Base-by-base conservation (phyloP, 2,888 invertebrate species). In the Lasioglossum oenotherae region DNA sequence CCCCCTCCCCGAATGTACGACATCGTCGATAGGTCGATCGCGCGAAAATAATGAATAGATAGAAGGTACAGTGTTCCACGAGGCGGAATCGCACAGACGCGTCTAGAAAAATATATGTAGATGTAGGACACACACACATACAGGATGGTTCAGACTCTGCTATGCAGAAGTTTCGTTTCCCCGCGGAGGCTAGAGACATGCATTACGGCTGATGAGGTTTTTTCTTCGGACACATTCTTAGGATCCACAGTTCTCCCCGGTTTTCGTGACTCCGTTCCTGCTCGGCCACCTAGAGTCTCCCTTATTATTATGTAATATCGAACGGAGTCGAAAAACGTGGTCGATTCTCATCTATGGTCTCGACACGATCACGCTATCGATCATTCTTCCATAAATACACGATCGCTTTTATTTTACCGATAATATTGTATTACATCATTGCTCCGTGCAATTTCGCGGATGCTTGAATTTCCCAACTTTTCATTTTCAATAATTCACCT, bases 31-130 rank as follows among this genome's bases (percentile, higher is more conserved):
- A 85, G 79, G 83, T 83, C 90, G 86, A 82, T 87, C 83, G 69
- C 82, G 74, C 71, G 53, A 71, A 81, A 87, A 85, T 83, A 79
- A 90, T 82, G 84, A 84, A 90, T 78, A 88, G 90, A 82, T 77
- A 88, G 78, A 76, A 78, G 81, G 76, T 82, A 86, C 79, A 67
- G 60, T 77, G 74, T 76, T 83, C 78, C 81, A 31, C 84, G 75
- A 81, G 81, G 60, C 60, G 79, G 80, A 88, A 84, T 82, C 81
- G 72, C 79, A 75, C 81, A 80, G 86, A 81, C 79, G 80, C 77
- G 82, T 86, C 86, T 91, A 91, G 90, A 91, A 91, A 91, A 91
- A 91, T 91, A 91, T 90, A 31, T 31, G 31, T 31, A 89, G 84
- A 71, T 85, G 84, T 81, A 82, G 84, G 72, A 78, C 81, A 88